phyloP scores from a whole-genome alignment of 2,797 vertebrate species.

The Gobio occitaniae region DNA sequence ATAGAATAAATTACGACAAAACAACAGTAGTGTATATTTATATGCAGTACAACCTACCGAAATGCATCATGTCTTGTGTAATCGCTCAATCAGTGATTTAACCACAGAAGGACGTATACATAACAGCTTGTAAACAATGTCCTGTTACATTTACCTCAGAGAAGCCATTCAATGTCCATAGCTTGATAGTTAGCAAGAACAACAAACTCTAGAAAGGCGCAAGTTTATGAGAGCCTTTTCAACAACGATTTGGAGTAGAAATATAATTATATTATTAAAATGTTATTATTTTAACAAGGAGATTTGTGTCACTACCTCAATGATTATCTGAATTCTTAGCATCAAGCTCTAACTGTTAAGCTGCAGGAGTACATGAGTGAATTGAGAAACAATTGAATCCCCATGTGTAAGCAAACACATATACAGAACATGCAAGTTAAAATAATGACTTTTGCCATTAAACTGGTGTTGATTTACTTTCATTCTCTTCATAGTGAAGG shows the following conservation, averaged over 20 bases:
- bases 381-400: neutral
- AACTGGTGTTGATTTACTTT: neutral
- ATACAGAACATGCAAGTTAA: neutral
- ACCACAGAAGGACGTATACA: neutral
- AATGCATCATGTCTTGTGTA: neutral
- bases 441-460: neutral
- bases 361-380: neutral
- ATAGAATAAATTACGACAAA: neutral
- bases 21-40: neutral
- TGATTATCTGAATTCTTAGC: neutral
- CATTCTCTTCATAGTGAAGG: constrained; percentile 3
- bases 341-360: neutral
- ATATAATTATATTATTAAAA: neutral
- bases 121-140: neutral
- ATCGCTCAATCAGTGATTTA: neutral
- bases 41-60: neutral
- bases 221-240: neutral
- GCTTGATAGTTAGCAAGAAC: neutral
- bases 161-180: neutral
- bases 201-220: neutral
- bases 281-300: neutral
- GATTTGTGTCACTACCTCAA: neutral
- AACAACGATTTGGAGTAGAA: neutral
- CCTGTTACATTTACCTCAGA: neutral
- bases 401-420: neutral